These are phyloP conservation scores for Andrena praecox DNA, from an alignment of 2,888 invertebrate species.

Conservation along the genomic window DNA sequence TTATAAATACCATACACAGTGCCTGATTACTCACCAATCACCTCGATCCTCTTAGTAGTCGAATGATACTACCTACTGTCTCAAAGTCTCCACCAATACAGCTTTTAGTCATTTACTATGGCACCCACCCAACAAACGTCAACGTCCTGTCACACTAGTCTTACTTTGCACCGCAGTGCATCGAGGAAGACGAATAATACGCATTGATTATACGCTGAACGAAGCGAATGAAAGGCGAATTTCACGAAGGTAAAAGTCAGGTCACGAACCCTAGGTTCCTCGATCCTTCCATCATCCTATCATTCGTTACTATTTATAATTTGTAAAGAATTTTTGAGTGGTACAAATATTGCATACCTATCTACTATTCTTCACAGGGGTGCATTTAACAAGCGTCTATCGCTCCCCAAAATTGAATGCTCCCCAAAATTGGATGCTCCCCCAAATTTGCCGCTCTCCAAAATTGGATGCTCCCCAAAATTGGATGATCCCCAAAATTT, in stretches of 20 bases:
- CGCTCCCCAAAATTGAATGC: too few relatives aligned
- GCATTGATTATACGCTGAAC: constrained; percentile 24
- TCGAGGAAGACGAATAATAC: constrained; percentile 17
- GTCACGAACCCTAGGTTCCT: not conserved
- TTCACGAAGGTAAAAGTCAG: not conserved
- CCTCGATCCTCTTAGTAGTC: not conserved
- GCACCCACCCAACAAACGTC: constrained; percentile 24
- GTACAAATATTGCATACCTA: too few relatives aligned
- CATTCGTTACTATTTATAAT: not conserved
- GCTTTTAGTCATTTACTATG: constrained; percentile 10
- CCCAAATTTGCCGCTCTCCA: too few relatives aligned
- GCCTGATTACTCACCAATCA: constrained; percentile 20
- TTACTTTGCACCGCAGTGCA: not conserved
- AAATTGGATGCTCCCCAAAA: too few relatives aligned
- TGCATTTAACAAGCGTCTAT: too few relatives aligned
- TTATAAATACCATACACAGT: constrained; percentile 40
- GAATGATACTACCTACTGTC: not conserved
- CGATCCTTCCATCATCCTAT: not conserved
- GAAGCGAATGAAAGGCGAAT: not conserved
- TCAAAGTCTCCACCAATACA: constrained; percentile 13
- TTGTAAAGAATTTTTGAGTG: not conserved
- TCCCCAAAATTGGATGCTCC: too few relatives aligned
- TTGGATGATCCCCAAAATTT: too few relatives aligned
- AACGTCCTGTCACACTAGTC: constrained; percentile 2
- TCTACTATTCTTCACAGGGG: too few relatives aligned